Base-by-base conservation (phyloP, 2,113 vertebrate species). In the Coptodon rendalli region DNA sequence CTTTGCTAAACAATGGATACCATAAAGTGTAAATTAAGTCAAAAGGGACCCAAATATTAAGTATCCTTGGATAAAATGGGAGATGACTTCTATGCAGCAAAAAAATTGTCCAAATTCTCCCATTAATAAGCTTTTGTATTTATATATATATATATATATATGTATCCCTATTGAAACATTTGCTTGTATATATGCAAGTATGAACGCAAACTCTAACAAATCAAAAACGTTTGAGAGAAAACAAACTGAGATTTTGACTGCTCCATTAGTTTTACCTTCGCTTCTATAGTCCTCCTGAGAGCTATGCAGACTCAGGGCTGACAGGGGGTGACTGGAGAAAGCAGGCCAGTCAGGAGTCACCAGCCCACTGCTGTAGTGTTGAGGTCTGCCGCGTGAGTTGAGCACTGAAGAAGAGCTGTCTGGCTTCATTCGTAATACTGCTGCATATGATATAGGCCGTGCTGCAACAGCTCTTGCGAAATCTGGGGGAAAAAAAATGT, bases 401-500 rank as follows among this genome's bases (percentile, higher is more conserved):
- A 97, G 95, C 73, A 95, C 52, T 52, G 98, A 96, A 53, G 96
- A 94, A 9, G 97, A 97, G 86, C 97, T 97, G 84, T 96, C 97
- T 9, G 96, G 92, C 95, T 96, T 99, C 94, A 98, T 97, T 92
- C 97, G 97, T 89, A 98, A 84, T 76, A 98, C 96, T 36, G 98
- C 96, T 85, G 97, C 97, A 76, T 98, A 98, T 17, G 98, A 96
- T 31, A 97, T 95, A 1, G 97, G 97, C 78, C 97, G 91, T 24
- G 96, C 95, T 27, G 97, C 97, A 87, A 97, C 96, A 29, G 96
- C 96, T 96, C 93, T 93, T 48, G 97, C 95, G 86, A 97, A 96
- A 29, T 97, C 98, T 99, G 92, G 2, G 82, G 52, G 31, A 73
- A 27, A 59, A 56, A 57, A 79, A 71, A 85, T 53, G 17, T 7